These are phyloP conservation scores for Prietella phreatophila DNA, from an alignment of 2,113 vertebrate species.

Conservation along the genomic window DNA sequence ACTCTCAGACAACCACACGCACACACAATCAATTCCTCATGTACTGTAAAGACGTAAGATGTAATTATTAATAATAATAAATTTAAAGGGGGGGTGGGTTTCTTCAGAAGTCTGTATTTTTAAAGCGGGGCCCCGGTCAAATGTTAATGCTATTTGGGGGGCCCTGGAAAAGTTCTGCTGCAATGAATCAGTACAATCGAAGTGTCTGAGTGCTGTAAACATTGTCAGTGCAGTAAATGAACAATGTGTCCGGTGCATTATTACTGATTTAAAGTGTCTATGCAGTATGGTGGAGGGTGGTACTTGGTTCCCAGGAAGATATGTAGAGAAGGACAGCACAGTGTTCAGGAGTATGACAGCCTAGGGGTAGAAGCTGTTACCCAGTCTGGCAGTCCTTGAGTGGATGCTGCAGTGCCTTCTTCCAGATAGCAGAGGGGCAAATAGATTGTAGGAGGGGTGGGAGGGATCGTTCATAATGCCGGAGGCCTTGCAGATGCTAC, in stretches of 20 bases:
- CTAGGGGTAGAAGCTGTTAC: not conserved
- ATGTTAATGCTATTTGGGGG: too few relatives aligned
- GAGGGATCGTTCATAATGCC: not conserved
- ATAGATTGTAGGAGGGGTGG: not conserved
- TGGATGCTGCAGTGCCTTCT: not conserved
- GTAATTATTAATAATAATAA: too few relatives aligned
- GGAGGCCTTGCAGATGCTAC: not conserved
- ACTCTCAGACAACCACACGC: too few relatives aligned
- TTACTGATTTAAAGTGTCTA: not conserved
- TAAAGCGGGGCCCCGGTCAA: too few relatives aligned
- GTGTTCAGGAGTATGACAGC: not conserved
- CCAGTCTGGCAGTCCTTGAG: not conserved
- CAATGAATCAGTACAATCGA: not conserved
- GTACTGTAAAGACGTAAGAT: too few relatives aligned
- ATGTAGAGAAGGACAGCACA: too few relatives aligned
- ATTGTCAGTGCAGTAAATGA: not conserved
- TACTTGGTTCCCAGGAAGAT: too few relatives aligned
- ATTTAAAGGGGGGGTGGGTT: too few relatives aligned
- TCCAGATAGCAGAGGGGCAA: not conserved
- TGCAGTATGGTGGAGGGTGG: too few relatives aligned
- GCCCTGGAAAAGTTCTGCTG: too few relatives aligned
- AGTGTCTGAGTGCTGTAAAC: not conserved
- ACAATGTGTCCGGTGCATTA: not conserved
- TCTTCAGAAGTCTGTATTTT: too few relatives aligned
- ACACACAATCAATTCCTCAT: too few relatives aligned